Percentiles rank a stretch among this genome's conserved stretches.
These are phyloP conservation scores for Scalopus aquaticus DNA, from an alignment of 2,113 vertebrate genomes.

Conservation along the genomic window DNA sequence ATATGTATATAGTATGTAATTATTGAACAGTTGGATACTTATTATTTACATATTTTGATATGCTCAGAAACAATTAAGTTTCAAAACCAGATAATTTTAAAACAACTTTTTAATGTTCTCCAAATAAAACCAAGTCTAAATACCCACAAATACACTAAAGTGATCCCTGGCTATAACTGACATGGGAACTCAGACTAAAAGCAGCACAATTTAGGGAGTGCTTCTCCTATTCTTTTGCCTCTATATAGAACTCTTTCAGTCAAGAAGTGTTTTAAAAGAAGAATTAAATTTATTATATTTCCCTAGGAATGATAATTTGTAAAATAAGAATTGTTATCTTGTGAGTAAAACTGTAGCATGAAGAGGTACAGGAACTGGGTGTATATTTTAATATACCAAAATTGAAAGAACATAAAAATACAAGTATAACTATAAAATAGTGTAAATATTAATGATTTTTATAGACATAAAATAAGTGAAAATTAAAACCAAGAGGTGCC, in stretches of 20 bases:
- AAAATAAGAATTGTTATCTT: background rate
- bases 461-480: background rate
- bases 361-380: background rate
- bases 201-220: background rate
- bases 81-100: background rate
- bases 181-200: background rate
- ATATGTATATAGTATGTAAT: background rate
- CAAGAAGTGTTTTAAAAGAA: background rate
- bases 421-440: background rate
- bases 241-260: background rate
- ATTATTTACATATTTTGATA: background rate
- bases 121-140: background rate
- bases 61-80: background rate
- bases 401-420: background rate
- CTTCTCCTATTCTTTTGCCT: background rate
- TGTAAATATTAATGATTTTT: background rate
- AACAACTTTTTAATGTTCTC: background rate
- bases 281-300: background rate
- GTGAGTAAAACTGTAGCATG: background rate
- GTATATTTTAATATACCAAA: background rate
- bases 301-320: background rate
- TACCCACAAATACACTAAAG: background rate
- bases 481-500: background rate
- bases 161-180: background rate
- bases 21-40: background rate